Conservation (phyloP, 1,140 invertebrate genomes). For the Portunus trituberculatus region DNA sequence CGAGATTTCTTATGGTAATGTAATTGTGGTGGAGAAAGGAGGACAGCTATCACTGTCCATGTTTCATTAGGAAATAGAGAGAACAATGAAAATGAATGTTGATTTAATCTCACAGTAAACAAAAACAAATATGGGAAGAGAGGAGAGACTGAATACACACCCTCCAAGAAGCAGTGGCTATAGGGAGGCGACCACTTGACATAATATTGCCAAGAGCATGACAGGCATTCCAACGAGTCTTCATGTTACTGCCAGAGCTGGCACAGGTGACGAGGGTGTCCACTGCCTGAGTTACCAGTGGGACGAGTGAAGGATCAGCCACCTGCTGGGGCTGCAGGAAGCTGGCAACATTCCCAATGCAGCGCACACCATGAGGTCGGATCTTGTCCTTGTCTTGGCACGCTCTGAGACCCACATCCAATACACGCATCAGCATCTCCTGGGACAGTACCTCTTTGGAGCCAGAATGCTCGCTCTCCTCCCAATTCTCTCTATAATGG, state of each 20-base stretch:
- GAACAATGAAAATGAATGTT: background rate
- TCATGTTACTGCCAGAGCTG: slow-evolving; percentile 87
- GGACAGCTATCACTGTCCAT: too few relatives aligned
- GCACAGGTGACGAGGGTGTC: slow-evolving; percentile 86
- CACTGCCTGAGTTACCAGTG: slow-evolving; percentile 82
- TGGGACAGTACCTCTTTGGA: slow-evolving; percentile 13
- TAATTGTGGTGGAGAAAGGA: too few relatives aligned
- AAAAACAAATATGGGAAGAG: background rate
- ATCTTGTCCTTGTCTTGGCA: slow-evolving; percentile 80
- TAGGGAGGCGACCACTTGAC: slow-evolving; percentile 85
- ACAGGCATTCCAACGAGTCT: slow-evolving; percentile 94
- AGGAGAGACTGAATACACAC: slow-evolving; percentile 80
- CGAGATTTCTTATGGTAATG: background rate
- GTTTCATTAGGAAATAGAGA: background rate
- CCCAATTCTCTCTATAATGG: slow-evolving; percentile 54
- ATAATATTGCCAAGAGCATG: slow-evolving; percentile 90
- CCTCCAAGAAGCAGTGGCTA: slow-evolving; percentile 82
- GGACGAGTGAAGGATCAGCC: slow-evolving; percentile 78
- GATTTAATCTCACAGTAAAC: background rate
- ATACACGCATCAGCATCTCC: background rate
- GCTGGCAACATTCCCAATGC: slow-evolving; percentile 89
- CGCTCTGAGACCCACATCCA: slow-evolving; percentile 62
- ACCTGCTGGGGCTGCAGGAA: slow-evolving; percentile 80
- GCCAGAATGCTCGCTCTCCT: background rate
- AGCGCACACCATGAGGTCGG: slow-evolving; percentile 89